These are phyloP conservation scores for Staurois parvus DNA, from an alignment of 2,797 vertebrate genomes.

Conservation along the genomic window DNA sequence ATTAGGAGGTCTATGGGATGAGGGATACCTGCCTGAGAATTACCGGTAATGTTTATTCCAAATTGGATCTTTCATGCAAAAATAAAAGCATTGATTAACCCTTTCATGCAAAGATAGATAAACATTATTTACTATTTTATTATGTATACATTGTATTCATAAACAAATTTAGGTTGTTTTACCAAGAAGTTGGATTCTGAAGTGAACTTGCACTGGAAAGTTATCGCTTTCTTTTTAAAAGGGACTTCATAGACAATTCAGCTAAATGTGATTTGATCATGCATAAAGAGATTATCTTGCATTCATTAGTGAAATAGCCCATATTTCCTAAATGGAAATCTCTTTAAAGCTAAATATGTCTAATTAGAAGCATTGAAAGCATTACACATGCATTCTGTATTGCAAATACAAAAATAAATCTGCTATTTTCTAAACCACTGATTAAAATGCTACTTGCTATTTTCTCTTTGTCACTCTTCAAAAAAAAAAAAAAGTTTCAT, in stretches of 20 bases:
- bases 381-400: constrained; percentile 15
- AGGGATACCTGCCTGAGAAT: too few relatives aligned
- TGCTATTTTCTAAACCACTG: constrained; percentile 11
- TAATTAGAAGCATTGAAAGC: constrained; percentile 32
- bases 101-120: too few relatives aligned
- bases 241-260: background rate
- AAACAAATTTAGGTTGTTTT: background rate
- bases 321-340: constrained; percentile 17
- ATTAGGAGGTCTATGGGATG: too few relatives aligned
- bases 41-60: too few relatives aligned
- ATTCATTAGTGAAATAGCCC: constrained; percentile 11
- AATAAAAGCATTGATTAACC: too few relatives aligned
- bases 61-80: too few relatives aligned
- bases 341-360: background rate
- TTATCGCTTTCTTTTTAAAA: background rate
- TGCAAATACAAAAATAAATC: constrained; percentile 10
- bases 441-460: background rate
- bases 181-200: background rate
- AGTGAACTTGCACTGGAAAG: background rate
- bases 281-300: background rate
- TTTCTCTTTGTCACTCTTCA: background rate
- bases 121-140: too few relatives aligned
- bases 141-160: too few relatives aligned
- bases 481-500: background rate
- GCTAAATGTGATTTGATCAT: constrained; percentile 11